Percentiles rank a stretch among this genome's conserved stretches.
phyloP scores from a whole-genome alignment of 1,140 invertebrate species.

The Colletes gigas region DNA sequence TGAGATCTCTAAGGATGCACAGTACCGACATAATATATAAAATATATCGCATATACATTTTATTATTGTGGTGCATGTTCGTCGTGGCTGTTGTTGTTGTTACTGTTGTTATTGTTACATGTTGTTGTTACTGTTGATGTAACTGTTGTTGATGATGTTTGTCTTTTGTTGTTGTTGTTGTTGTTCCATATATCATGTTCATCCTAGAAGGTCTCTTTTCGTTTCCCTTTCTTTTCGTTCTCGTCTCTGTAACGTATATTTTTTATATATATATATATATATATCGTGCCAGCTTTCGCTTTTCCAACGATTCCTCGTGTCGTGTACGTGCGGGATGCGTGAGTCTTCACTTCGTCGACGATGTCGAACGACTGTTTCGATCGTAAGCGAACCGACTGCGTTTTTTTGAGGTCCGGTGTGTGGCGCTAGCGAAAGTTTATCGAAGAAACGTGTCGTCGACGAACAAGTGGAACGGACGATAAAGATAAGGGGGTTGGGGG shows the following conservation, averaged over 20 bases:
- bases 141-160: constrained; percentile 54
- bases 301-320: constrained; percentile 39
- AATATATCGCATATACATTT: constrained; percentile 40
- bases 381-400: constrained; percentile 19
- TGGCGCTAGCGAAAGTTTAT: no score
- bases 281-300: constrained; percentile 25
- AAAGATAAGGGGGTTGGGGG: background rate
- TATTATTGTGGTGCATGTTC: constrained; percentile 44
- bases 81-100: constrained; percentile 36
- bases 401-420: no score
- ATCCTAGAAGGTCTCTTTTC: constrained; percentile 23
- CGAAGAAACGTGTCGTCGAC: no score
- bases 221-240: constrained; percentile 24
- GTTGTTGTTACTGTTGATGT: constrained; percentile 52
- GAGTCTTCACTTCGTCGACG: constrained; percentile 48
- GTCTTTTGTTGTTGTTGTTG: constrained; percentile 35
- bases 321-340: constrained; percentile 52
- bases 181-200: constrained; percentile 18
- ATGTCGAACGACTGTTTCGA: background rate
- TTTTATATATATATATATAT: no score
- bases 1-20: background rate
- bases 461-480: background rate
- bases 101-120: constrained; percentile 48
- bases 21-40: constrained; percentile 10
- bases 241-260: constrained; percentile 3